A percentile compares a stretch with the other conserved stretches of the same genome.
phyloP scores from a whole-genome alignment of 1,140 invertebrate species.

The Bombus ignitus region DNA sequence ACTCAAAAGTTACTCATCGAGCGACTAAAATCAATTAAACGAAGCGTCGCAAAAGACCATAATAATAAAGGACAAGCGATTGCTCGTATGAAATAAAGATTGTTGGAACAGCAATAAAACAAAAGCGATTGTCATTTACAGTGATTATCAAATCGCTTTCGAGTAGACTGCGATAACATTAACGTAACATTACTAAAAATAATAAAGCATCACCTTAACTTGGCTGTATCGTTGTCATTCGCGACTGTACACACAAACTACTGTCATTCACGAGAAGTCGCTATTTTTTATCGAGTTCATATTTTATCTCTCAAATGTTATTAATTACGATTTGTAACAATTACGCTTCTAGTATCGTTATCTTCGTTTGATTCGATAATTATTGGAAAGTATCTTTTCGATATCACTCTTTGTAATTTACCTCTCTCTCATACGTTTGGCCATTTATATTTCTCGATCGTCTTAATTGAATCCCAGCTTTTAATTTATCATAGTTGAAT shows the following conservation, averaged over 20 bases:
- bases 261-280: constrained; percentile 19
- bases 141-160: constrained; percentile 51
- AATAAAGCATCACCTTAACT: constrained; percentile 57
- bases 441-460: background rate
- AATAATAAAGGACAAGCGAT: background rate
- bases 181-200: constrained; percentile 26
- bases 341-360: constrained; percentile 16
- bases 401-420: too few relatives aligned
- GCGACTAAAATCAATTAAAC: background rate
- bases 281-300: constrained; percentile 33
- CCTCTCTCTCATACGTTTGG: accelerated
- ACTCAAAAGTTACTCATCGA: too few relatives aligned
- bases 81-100: background rate
- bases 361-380: background rate
- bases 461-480: background rate
- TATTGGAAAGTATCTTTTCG: background rate
- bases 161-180: constrained; percentile 40
- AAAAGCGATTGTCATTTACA: constrained; percentile 19
- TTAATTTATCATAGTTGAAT: background rate
- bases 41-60: too few relatives aligned
- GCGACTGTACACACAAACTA: constrained; percentile 1
- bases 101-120: constrained; percentile 19
- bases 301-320: constrained; percentile 46
- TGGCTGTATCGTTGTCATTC: background rate
- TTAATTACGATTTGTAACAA: constrained; percentile 56